Conservation (phyloP, 2,797 vertebrate species). For the Acrocephalus scirpaceus region DNA sequence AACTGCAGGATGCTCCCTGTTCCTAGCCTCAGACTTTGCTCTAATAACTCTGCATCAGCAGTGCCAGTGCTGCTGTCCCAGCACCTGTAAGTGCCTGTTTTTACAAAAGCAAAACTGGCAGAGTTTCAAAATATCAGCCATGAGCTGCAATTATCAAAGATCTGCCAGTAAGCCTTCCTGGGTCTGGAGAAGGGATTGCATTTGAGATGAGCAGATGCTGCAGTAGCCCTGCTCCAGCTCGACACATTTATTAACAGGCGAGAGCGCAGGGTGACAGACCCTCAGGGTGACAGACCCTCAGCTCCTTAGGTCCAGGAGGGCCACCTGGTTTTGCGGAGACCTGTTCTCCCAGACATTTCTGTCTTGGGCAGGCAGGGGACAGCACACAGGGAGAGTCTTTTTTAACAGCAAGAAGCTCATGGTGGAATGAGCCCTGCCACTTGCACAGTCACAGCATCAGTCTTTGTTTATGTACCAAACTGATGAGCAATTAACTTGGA, state of each 20-base stretch:
- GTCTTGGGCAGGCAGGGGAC: neutral
- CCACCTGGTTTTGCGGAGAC: neutral
- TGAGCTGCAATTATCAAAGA: neutral
- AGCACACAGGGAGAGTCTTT: neutral
- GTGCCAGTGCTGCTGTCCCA: neutral
- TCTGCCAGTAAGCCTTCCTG: neutral
- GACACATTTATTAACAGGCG: neutral
- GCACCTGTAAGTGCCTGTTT: neutral
- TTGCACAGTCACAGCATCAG: conserved; percentile 44
- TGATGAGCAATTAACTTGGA: conserved; percentile 57
- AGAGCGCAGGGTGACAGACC: neutral
- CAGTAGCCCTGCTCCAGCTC: neutral
- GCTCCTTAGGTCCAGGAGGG: neutral
- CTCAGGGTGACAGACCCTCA: neutral
- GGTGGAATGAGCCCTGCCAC: neutral
- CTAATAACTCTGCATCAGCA: neutral
- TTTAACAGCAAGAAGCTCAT: neutral
- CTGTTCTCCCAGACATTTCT: neutral
- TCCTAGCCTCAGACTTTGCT: neutral
- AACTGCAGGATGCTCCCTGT: neutral
- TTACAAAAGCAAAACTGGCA: neutral
- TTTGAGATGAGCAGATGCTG: neutral
- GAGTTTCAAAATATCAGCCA: neutral
- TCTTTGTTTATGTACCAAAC: conserved; percentile 37
- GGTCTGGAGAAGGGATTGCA: neutral